Evolutionary conservation across 2,888 invertebrate species (phyloP).

Genomic region (Apotomis capreana): DNA sequence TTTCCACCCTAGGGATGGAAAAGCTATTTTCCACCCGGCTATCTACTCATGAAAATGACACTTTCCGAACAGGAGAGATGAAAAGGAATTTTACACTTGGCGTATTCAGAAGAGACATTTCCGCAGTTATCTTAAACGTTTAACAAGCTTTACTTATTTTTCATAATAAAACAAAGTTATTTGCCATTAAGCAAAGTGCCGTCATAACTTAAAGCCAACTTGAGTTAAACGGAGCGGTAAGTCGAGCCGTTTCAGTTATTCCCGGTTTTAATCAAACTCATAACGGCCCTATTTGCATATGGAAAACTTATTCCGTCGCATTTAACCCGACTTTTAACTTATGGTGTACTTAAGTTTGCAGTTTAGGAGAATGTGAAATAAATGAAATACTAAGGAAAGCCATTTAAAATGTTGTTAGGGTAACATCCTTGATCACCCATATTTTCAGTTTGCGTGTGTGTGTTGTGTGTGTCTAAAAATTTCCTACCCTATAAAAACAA

Average conservation of each 20-base stretch:
- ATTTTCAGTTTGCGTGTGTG: too few species aligned
- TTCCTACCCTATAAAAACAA: too few species aligned
- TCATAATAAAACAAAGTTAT: constrained; percentile 34
- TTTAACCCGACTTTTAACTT: constrained; percentile 40
- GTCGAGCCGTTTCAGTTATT: constrained; percentile 31
- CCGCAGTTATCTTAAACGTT: neutral
- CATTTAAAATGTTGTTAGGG: neutral
- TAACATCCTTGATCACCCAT: too few species aligned
- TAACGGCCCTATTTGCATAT: constrained; percentile 41
- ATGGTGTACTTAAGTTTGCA: constrained; percentile 28
- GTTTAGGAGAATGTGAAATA: constrained; percentile 13
- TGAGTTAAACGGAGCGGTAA: constrained; percentile 40
- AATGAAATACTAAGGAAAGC: neutral
- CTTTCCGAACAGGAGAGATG: too few species aligned
- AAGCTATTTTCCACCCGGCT: too few species aligned
- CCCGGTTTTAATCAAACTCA: constrained; percentile 41
- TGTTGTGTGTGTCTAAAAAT: too few species aligned
- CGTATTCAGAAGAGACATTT: neutral
- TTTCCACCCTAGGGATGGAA: too few species aligned
- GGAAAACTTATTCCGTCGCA: constrained; percentile 41
- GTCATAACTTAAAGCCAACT: constrained; percentile 41
- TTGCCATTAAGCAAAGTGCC: constrained; percentile 38
- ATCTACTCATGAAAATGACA: too few species aligned
- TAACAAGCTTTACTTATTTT: constrained; percentile 9
- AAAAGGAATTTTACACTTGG: too few species aligned